These are phyloP conservation scores for Falcunculus frontatus DNA, from an alignment of 2,113 vertebrate species.

Conservation along the genomic window DNA sequence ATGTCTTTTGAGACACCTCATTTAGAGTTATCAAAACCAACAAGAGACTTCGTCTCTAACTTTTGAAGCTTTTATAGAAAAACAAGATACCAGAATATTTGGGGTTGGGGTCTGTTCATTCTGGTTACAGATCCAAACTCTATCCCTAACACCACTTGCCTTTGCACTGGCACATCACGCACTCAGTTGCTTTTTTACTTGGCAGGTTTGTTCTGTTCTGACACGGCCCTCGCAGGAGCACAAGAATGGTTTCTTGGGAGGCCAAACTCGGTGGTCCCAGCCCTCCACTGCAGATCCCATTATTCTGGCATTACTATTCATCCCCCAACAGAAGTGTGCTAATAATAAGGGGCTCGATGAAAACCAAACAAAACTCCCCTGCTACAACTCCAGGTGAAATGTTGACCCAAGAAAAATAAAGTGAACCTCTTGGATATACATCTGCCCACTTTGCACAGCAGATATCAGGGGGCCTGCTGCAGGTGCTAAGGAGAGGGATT, in stretches of 20 bases:
- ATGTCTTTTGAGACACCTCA: not conserved
- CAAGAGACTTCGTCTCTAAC: not conserved
- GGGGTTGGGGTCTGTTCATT: not conserved
- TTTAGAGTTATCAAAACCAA: not conserved
- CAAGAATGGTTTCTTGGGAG: not conserved
- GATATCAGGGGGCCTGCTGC: conserved; percentile 21
- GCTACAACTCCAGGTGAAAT: not conserved
- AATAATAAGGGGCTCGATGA: not conserved
- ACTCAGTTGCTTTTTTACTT: not conserved
- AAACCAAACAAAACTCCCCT: conserved; percentile 19
- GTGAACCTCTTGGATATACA: not conserved
- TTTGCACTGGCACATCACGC: not conserved
- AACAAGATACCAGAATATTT: not conserved
- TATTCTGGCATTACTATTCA: not conserved
- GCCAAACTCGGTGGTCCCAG: not conserved
- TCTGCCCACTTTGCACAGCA: not conserved
- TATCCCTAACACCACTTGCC: not conserved
- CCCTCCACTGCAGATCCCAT: not conserved
- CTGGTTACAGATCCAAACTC: not conserved
- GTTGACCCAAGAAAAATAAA: conserved; percentile 44
- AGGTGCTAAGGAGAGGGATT: conserved; percentile 13
- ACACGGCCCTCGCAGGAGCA: not conserved
- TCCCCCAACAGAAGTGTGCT: not conserved
- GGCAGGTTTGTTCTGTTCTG: not conserved
- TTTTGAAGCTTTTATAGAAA: not conserved